Evolutionary conservation across 2,888 invertebrate species (phyloP).

Genomic region (Apotomis betuletana): DNA sequence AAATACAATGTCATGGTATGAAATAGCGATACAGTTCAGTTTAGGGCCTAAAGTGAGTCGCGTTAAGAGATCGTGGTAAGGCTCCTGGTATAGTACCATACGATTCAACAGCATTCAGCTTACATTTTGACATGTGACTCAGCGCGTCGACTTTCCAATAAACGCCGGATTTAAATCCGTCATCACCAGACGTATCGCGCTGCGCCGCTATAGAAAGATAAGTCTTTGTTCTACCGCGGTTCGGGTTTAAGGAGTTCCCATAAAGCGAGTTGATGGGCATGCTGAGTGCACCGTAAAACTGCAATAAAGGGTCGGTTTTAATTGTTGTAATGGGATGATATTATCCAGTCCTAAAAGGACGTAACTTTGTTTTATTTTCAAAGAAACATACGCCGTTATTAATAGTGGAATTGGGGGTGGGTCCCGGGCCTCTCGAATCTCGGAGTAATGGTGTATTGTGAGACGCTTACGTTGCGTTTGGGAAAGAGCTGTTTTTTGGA

Average conservation of each 20-base stretch:
- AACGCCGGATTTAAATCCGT: not conserved
- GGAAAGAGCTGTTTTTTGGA: not conserved
- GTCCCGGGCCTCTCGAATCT: conserved; percentile 17
- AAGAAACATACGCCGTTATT: not conserved
- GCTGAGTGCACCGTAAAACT: conserved; percentile 27
- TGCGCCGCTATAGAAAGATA: not conserved
- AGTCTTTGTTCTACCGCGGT: not conserved
- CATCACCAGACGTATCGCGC: conserved; percentile 1
- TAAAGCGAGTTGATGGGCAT: conserved; percentile 29
- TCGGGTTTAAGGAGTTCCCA: conserved; percentile 21
- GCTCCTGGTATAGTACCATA: not conserved
- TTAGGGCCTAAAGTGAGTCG: no score
- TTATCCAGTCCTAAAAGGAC: not conserved
- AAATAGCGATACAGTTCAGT: no score
- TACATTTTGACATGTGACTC: not conserved
- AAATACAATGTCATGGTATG: no score
- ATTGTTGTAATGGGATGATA: conserved; percentile 26
- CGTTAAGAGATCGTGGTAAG: no score
- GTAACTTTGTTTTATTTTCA: not conserved
- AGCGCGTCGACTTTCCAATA: not conserved
- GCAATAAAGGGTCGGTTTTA: conserved; percentile 35
- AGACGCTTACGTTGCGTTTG: conserved; percentile 4
- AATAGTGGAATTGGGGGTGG: not conserved
- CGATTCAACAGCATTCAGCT: not conserved
- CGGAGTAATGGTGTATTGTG: conserved; percentile 10